A percentile compares a stretch with the other conserved stretches of the same genome.
These are phyloP conservation scores for Limnephilus auricula DNA, from an alignment of 2,888 invertebrate species.

Conservation along the genomic window DNA sequence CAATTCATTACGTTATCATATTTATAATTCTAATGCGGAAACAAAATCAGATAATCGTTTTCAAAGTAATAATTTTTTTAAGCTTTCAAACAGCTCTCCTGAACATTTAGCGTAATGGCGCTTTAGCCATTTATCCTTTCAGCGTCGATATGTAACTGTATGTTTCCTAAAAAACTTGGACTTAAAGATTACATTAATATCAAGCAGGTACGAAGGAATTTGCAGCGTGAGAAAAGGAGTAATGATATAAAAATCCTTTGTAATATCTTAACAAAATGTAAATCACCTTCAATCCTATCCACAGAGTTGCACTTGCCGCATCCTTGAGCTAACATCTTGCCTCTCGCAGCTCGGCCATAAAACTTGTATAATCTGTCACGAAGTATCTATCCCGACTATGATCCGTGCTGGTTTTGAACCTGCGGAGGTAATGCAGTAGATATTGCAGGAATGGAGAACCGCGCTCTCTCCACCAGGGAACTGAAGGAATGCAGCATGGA, in stretches of 20 bases:
- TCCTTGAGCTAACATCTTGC: neutral
- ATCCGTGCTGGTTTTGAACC: conserved; percentile 30
- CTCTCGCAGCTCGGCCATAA: conserved; percentile 8
- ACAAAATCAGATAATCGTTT: too few relatives aligned
- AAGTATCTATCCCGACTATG: conserved; percentile 47
- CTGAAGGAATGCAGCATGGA: neutral
- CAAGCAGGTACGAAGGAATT: neutral
- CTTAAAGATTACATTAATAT: neutral
- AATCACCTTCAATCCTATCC: neutral
- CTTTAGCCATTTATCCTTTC: too few relatives aligned
- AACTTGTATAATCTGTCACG: conserved; percentile 54
- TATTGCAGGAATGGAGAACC: neutral
- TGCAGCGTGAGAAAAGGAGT: neutral
- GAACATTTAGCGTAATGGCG: too few relatives aligned
- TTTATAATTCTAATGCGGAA: too few relatives aligned
- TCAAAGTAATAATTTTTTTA: too few relatives aligned
- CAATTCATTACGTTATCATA: too few relatives aligned
- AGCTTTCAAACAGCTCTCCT: too few relatives aligned
- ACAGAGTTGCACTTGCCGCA: neutral
- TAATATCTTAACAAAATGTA: conserved; percentile 4
- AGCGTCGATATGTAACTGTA: too few relatives aligned
- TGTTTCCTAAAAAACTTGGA: too few relatives aligned
- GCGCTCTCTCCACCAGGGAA: neutral
- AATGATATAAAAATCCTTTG: neutral
- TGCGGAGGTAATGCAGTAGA: neutral